Conservation (phyloP, 2,797 vertebrate genomes). For the Selene dorsalis region DNA sequence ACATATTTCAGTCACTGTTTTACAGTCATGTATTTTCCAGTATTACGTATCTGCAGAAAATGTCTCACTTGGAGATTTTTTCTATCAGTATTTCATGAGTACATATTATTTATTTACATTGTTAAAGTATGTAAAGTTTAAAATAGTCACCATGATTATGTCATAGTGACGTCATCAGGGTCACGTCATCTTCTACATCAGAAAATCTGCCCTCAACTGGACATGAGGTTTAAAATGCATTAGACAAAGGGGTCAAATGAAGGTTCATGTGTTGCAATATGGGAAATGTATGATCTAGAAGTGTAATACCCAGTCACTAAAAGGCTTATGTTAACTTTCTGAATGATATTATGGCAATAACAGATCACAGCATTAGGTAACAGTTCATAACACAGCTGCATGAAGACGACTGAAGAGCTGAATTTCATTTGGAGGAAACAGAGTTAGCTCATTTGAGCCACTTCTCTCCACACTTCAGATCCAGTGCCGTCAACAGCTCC, state of each 20-base stretch:
- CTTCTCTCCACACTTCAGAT: slow-evolving; percentile 16
- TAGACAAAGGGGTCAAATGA: neutral
- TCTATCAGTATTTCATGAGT: too few relatives aligned
- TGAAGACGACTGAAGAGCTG: neutral
- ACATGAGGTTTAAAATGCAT: neutral
- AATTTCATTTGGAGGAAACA: neutral
- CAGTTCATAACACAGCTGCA: neutral
- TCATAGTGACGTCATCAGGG: neutral
- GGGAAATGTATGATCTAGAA: neutral
- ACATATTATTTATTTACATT: neutral
- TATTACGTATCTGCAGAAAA: too few relatives aligned
- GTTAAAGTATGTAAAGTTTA: neutral
- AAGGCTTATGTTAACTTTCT: neutral
- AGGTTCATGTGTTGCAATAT: neutral
- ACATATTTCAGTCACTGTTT: neutral
- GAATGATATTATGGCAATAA: neutral
- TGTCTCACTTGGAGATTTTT: too few relatives aligned
- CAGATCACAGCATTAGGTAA: neutral
- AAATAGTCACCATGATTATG: neutral
- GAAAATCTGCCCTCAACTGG: neutral
- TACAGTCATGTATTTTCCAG: too few relatives aligned
- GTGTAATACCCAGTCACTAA: neutral
- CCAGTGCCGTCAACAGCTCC: neutral
- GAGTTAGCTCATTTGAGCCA: slow-evolving; percentile 1
- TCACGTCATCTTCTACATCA: too few relatives aligned